phyloP scores from a whole-genome alignment of 2,797 vertebrate genomes.

The Decapterus maruadsi region DNA sequence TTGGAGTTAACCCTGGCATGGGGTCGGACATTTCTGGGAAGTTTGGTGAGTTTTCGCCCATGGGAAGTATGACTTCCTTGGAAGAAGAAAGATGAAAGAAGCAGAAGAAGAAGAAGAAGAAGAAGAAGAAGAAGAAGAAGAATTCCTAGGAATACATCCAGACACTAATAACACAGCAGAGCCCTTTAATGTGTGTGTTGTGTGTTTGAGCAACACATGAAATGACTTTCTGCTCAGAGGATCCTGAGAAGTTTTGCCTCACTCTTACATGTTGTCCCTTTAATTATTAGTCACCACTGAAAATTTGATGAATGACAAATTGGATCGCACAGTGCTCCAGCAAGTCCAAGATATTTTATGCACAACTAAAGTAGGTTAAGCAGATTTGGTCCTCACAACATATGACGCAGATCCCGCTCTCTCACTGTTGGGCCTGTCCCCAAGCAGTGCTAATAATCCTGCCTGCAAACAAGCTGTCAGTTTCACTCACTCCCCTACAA shows the following conservation, averaged over 20 bases:
- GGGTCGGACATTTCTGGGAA: no score
- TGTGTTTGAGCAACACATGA: constrained; percentile 18
- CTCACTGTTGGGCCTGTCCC: constrained; percentile 74
- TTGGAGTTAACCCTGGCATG: no score
- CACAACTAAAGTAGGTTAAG: constrained; percentile 85
- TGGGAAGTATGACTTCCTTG: no score
- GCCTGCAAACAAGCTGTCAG: constrained; percentile 79
- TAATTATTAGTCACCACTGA: constrained; percentile 54
- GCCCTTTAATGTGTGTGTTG: constrained; percentile 26
- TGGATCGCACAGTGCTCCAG: constrained; percentile 55
- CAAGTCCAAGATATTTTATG: constrained; percentile 72
- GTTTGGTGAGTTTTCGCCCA: no score
- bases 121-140: no score
- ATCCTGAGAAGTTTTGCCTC: not conserved
- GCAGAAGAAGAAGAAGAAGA: no score
- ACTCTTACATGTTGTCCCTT: constrained; percentile 37
- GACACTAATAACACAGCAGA: constrained; percentile 5
- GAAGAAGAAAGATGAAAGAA: no score
- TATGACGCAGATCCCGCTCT: constrained; percentile 81
- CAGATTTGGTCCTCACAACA: constrained; percentile 84
- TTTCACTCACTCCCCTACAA: constrained; percentile 70
- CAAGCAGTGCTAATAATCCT: constrained; percentile 81
- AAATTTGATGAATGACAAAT: constrained; percentile 64
- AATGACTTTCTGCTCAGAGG: not conserved
- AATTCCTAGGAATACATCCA: no score